Evolutionary conservation across 2,888 invertebrate species (phyloP).

Genomic region (Chrysomela aeneicollis): DNA sequence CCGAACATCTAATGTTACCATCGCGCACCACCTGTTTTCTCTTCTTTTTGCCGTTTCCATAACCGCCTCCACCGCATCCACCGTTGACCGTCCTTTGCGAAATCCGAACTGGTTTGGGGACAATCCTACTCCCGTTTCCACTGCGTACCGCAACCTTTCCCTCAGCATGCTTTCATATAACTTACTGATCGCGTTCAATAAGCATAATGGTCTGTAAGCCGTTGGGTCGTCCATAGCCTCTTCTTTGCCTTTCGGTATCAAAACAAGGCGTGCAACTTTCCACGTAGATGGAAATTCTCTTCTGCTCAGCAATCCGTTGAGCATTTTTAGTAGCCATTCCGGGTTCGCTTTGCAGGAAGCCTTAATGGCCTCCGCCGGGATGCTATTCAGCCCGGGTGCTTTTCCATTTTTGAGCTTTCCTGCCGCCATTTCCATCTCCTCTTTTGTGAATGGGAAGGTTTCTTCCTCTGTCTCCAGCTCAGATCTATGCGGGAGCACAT

Average conservation of each 20-base stretch:
- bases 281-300: background rate
- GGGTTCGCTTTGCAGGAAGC: background rate
- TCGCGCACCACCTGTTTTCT: background rate
- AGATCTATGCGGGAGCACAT: no score
- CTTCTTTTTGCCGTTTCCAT: background rate
- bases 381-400: slow-evolving; percentile 6
- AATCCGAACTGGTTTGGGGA: background rate
- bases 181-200: slow-evolving; percentile 6
- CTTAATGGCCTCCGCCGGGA: slow-evolving; percentile 11
- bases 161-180: background rate
- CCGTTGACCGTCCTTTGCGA: background rate
- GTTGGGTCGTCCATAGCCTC: background rate
- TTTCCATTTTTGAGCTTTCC: background rate
- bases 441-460: background rate
- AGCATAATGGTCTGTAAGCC: slow-evolving; percentile 9
- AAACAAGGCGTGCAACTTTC: background rate
- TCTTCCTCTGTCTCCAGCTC: background rate
- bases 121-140: background rate
- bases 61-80: background rate
- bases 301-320: background rate
- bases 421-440: background rate
- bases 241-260: background rate
- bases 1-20: background rate
- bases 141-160: background rate
- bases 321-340: background rate